Base-by-base conservation (phyloP, 1,140 invertebrate species). In the Eumeta japonica region DNA sequence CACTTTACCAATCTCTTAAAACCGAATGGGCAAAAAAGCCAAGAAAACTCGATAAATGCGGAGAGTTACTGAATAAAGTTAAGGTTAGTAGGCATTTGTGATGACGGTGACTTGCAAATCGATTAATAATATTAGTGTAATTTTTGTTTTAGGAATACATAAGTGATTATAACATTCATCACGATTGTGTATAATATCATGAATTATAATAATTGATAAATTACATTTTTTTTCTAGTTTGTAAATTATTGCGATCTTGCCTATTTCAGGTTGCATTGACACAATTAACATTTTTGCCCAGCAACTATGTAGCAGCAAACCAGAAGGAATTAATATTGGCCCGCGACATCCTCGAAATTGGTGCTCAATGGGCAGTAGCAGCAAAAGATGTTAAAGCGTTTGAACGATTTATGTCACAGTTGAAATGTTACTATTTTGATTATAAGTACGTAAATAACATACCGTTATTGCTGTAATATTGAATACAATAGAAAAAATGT, bases 371-470 rank as follows among this genome's bases (percentile, higher is more conserved):
- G 84, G 94, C 92, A 48, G 94, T 98, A 44, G 86, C 87, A 15
- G 84, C 79, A 14, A 88, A 92, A 73, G 90, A 98, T 76, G 93
- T 97, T 39, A 90, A 91, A 47, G 85, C 92, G 0, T 98, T 98
- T 75, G 94, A 98, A 66, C 80, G 94, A 58, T 97, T 94, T 49
- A 94, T 97, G 84, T 90, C 94, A 12, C 95, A 98, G 71, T 68
- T 98, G 13, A 98, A 98, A 74, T 92, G 90, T 63, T 98, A 98
- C 60, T 98, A 98, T 68, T 91, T 96, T 64, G 94, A 98, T 79
- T 98, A 97, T 65, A 92, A 92, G 80, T 90, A 82, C 67, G 81
- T 78, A 29, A 20, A 19, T 7, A 16, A 10, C 28, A 30, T 5
- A 5, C n/a, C n/a, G n/a, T n/a, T n/a, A n/a, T n/a, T 7, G n/a